Evolutionary conservation across 2,113 vertebrate genomes (phyloP).

Genomic region (Athene cunicularia): DNA sequence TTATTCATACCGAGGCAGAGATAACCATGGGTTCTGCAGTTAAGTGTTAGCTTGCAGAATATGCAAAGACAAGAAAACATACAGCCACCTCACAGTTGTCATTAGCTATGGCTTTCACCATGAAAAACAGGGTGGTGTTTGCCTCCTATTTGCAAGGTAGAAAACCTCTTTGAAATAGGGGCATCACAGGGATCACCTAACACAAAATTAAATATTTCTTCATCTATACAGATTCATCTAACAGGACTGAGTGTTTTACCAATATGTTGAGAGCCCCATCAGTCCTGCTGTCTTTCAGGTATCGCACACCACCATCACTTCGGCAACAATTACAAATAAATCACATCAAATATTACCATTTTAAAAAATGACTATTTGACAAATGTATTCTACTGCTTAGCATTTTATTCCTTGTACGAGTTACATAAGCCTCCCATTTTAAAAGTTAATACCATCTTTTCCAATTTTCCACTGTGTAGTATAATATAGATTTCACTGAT

Average conservation of each 20-base stretch:
- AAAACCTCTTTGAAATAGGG: not conserved
- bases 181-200: not conserved
- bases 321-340: not conserved
- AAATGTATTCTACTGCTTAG: not conserved
- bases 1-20: not conserved
- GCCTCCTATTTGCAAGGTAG: not conserved
- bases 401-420: not conserved
- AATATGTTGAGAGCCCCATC: not conserved
- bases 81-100: rapidly evolving
- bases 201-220: not conserved
- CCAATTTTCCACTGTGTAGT: not conserved
- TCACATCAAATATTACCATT: not conserved
- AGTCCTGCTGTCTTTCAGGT: not conserved
- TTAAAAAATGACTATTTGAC: not conserved
- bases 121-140: not conserved
- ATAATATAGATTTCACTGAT: not conserved
- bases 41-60: not conserved
- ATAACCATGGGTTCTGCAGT: not conserved
- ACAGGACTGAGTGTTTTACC: not conserved
- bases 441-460: not conserved
- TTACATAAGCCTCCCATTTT: not conserved
- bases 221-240: not conserved
- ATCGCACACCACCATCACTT: not conserved
- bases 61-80: not conserved
- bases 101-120: not conserved